Percentiles rank a stretch among this genome's conserved stretches.
phyloP scores from a whole-genome alignment of 2,888 invertebrate species.

The Merodon equestris region DNA sequence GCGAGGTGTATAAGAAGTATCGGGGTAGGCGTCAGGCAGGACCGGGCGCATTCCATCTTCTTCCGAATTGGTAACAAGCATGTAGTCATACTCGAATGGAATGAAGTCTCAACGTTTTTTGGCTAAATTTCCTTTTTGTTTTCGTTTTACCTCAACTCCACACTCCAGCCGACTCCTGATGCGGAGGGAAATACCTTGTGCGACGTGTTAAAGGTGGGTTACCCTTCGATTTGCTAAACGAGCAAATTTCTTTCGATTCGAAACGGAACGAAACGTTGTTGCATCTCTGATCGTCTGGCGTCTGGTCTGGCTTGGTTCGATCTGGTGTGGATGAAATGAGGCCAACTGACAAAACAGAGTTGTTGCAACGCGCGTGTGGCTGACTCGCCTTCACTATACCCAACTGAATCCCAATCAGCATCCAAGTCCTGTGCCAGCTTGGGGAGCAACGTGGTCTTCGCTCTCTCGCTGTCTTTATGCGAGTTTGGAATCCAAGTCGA shows the following conservation, averaged over 20 bases:
- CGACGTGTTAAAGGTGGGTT: conserved; percentile 67
- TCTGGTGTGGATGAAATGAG: conserved; percentile 57
- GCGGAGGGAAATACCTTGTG: neutral
- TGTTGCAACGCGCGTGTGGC: conserved; percentile 61
- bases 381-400: conserved; percentile 37
- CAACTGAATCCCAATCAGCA: conserved; percentile 22
- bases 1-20: too few relatives aligned
- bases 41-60: conserved; percentile 45
- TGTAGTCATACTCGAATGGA: conserved; percentile 58
- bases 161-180: too few relatives aligned
- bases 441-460: too few relatives aligned
- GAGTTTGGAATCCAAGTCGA: too few relatives aligned
- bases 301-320: conserved; percentile 39
- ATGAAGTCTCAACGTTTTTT: conserved; percentile 46
- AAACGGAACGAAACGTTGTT: conserved; percentile 16
- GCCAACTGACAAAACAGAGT: conserved; percentile 47
- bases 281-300: neutral
- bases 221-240: conserved; percentile 62
- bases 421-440: conserved; percentile 28
- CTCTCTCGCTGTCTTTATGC: neutral
- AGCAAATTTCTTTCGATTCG: conserved; percentile 53
- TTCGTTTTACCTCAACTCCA: neutral
- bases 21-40: conserved; percentile 27
- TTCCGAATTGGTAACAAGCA: conserved; percentile 62
- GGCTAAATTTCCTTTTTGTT: conserved; percentile 31